A percentile compares a stretch with the other conserved stretches of the same genome.
Conservation (phyloP, 2,113 vertebrate species). For the Paramormyrops kingsleyae region DNA sequence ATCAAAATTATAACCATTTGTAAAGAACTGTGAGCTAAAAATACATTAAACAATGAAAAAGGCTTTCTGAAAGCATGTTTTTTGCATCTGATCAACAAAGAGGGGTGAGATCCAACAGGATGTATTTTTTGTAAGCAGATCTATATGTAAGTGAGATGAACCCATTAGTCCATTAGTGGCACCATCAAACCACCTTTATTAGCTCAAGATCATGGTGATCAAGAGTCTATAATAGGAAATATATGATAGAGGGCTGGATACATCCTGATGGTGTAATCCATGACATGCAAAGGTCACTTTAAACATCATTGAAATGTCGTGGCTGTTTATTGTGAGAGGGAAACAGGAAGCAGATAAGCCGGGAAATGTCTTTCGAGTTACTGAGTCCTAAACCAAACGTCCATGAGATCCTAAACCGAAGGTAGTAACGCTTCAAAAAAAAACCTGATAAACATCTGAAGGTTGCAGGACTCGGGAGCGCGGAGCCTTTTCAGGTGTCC, state of each 20-base stretch:
- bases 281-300: not conserved
- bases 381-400: not conserved
- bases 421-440: not conserved
- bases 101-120: not conserved
- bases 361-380: not conserved
- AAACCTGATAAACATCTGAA: not conserved
- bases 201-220: not conserved
- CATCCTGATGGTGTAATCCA: not conserved
- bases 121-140: not conserved
- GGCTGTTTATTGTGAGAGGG: not conserved
- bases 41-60: not conserved
- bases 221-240: not conserved
- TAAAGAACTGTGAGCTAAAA: not conserved
- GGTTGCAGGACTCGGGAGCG: not conserved
- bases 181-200: not conserved
- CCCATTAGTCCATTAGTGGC: not conserved
- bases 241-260: not conserved
- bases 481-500: not conserved
- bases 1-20: not conserved
- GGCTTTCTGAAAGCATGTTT: not conserved
- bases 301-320: not conserved
- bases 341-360: not conserved
- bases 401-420: not conserved
- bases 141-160: not conserved
- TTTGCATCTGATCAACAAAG: not conserved